Conservation (phyloP, 2,797 vertebrate genomes). For the Nyctalus aviator region DNA sequence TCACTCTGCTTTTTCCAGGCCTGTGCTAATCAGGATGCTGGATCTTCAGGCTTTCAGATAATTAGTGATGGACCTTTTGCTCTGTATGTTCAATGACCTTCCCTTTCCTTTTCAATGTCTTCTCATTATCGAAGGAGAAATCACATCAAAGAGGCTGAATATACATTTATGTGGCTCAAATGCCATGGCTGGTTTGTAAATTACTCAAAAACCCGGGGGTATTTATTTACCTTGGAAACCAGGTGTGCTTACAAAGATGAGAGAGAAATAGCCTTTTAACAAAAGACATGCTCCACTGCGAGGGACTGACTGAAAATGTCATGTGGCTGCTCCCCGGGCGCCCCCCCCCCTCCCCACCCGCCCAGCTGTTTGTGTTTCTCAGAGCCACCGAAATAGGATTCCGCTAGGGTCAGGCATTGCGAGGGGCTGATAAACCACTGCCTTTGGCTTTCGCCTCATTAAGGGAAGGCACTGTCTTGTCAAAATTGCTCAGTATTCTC, state of each 20-base stretch:
- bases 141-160: background rate
- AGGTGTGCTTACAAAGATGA: background rate
- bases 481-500: slow-evolving; percentile 9
- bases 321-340: background rate
- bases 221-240: slow-evolving; percentile 60
- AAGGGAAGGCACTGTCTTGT: background rate
- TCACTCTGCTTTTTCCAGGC: slow-evolving; percentile 73
- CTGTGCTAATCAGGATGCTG: slow-evolving; percentile 76
- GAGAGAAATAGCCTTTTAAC: background rate
- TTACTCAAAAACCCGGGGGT: slow-evolving; percentile 27
- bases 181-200: background rate
- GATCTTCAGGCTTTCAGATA: slow-evolving; percentile 68
- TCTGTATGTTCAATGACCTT: slow-evolving; percentile 65
- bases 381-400: background rate
- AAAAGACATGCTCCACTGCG: background rate
- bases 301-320: background rate
- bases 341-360: background rate
- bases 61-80: slow-evolving; percentile 72
- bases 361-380: background rate
- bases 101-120: slow-evolving; percentile 51
- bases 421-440: background rate
- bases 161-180: slow-evolving; percentile 16
- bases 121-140: slow-evolving; percentile 64
- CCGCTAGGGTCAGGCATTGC: background rate
- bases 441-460: background rate